These are phyloP conservation scores for Crotalus viridis DNA, from an alignment of 2,113 vertebrate genomes.

Conservation along the genomic window DNA sequence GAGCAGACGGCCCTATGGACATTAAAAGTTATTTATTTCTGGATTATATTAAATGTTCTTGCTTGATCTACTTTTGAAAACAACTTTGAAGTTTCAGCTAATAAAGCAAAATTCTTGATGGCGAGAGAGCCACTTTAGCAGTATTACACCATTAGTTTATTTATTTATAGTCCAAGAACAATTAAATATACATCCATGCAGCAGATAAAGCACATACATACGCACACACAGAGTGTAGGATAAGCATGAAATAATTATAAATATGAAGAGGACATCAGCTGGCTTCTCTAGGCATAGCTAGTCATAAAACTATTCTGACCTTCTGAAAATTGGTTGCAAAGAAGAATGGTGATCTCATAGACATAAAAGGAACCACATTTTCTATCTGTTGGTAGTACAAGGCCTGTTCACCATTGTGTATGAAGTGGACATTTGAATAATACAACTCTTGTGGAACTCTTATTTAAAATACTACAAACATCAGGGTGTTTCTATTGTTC, in stretches of 20 bases:
- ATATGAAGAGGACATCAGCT: background rate
- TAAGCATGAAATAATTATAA: background rate
- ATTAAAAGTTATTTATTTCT: background rate
- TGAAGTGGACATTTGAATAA: background rate
- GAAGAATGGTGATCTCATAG: background rate
- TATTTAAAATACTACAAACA: background rate
- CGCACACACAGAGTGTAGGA: background rate
- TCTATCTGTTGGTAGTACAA: background rate
- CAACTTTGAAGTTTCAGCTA: background rate
- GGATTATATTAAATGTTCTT: background rate
- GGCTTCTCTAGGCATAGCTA: background rate
- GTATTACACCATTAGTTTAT: background rate
- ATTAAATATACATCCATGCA: background rate
- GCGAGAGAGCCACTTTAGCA: background rate
- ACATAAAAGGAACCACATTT: background rate
- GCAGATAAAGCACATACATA: background rate
- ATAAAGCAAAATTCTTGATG: background rate
- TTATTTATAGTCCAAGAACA: background rate
- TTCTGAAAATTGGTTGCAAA: background rate
- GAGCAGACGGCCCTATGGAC: background rate
- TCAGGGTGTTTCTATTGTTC: background rate
- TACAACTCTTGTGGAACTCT: background rate
- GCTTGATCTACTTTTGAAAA: background rate
- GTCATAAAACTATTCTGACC: background rate
- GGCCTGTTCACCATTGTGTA: background rate